phyloP scores from a whole-genome alignment of 2,113 vertebrate genomes.

The Nannospalax galili region DNA sequence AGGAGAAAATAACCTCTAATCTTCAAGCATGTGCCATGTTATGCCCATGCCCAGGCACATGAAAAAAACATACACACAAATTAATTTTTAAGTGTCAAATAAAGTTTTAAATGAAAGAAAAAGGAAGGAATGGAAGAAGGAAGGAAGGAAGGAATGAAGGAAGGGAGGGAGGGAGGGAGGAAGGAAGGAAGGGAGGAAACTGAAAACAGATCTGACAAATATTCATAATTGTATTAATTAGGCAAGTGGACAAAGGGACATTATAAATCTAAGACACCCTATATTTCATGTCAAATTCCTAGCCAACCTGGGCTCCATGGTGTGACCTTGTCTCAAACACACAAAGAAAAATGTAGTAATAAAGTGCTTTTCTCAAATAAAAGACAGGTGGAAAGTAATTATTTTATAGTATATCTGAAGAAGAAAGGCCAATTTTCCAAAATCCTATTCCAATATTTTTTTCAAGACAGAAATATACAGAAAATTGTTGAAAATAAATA shows the following conservation, averaged over 20 bases:
- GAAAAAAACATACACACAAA: background rate
- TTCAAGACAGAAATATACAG: background rate
- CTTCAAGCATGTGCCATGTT: too few species aligned
- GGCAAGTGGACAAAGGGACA: background rate
- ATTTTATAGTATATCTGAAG: background rate
- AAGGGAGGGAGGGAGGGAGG: too few species aligned
- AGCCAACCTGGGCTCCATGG: background rate
- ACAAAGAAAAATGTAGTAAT: background rate
- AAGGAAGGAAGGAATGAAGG: too few species aligned
- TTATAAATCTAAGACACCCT: background rate
- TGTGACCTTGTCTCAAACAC: background rate
- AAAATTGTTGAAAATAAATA: background rate
- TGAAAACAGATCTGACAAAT: background rate
- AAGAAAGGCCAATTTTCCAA: slow-evolving; percentile 12
- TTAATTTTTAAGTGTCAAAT: background rate
- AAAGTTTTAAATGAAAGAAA: too few species aligned
- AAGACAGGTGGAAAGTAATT: background rate
- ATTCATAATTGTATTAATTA: background rate
- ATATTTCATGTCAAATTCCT: background rate
- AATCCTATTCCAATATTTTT: background rate
- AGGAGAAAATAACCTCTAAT: too few species aligned
- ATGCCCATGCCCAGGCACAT: background rate
- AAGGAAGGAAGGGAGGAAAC: background rate
- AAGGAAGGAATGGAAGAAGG: background rate
- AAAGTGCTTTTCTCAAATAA: slow-evolving; percentile 36